A percentile compares a stretch with the other conserved stretches of the same genome.
These are phyloP conservation scores for Thalassoma bifasciatum DNA, from an alignment of 2,113 vertebrate genomes.

Conservation along the genomic window DNA sequence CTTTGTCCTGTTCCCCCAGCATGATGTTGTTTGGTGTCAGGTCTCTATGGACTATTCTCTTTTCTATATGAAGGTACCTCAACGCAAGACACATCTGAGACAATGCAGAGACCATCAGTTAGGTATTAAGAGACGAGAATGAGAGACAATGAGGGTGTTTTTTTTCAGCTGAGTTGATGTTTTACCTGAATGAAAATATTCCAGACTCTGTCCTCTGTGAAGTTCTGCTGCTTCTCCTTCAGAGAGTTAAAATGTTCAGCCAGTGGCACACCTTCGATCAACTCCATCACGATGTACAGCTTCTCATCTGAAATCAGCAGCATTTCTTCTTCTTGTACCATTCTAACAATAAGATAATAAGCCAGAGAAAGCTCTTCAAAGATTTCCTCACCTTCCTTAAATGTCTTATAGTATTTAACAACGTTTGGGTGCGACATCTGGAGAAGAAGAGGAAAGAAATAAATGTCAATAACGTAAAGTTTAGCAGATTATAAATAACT, in stretches of 20 bases:
- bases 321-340: background rate
- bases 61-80: slow-evolving; percentile 92
- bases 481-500: background rate
- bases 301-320: slow-evolving; percentile 81
- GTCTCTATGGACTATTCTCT: slow-evolving; percentile 90
- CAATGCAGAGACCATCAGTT: slow-evolving; percentile 6
- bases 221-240: slow-evolving; percentile 88
- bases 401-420: slow-evolving; percentile 92
- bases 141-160: background rate
- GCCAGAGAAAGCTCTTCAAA: background rate
- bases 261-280: slow-evolving; percentile 89
- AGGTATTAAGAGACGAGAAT: background rate
- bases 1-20: slow-evolving; percentile 90
- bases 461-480: background rate
- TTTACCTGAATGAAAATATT: slow-evolving; percentile 92
- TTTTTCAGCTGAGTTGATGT: background rate
- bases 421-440: slow-evolving; percentile 92
- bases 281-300: slow-evolving; percentile 92
- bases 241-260: slow-evolving; percentile 89
- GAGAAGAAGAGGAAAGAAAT: slow-evolving; percentile 47
- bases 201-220: slow-evolving; percentile 91
- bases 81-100: slow-evolving; percentile 90
- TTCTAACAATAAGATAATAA: background rate
- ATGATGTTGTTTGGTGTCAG: slow-evolving; percentile 91
- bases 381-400: slow-evolving; percentile 89